These are phyloP conservation scores for Rhingia campestris DNA, from an alignment of 2,888 invertebrate species.

Conservation along the genomic window DNA sequence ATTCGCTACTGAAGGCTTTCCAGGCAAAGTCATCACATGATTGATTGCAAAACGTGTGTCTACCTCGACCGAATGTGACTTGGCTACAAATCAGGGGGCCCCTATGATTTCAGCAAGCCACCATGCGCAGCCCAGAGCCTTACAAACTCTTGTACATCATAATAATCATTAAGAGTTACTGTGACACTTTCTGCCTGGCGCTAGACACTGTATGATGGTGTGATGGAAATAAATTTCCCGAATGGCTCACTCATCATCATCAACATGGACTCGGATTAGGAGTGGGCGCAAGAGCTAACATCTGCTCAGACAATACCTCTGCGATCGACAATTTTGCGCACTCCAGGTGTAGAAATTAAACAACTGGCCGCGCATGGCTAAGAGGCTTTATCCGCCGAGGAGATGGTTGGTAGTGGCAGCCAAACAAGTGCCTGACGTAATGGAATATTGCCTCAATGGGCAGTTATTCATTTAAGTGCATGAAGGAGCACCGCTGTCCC, in stretches of 20 bases:
- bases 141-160: constrained; percentile 1
- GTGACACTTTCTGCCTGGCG: constrained; percentile 19
- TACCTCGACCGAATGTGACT: constrained; percentile 33
- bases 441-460: constrained; percentile 54
- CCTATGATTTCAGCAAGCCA: constrained; percentile 10
- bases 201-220: neutral
- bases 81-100: constrained; percentile 12
- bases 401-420: constrained; percentile 24
- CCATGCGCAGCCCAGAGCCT: neutral
- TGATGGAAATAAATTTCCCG: constrained; percentile 14
- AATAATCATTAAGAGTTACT: constrained; percentile 16
- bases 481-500: constrained; percentile 55
- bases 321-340: constrained; percentile 20
- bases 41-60: constrained; percentile 36
- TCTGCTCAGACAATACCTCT: constrained; percentile 8
- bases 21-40: constrained; percentile 20
- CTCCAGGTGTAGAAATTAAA: constrained; percentile 55
- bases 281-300: neutral
- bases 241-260: constrained; percentile 36
- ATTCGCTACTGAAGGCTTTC: constrained; percentile 11
- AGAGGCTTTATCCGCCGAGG: constrained; percentile 27
- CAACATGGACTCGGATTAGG: neutral
- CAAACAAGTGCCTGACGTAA: constrained; percentile 62
- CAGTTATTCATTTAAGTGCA: constrained; percentile 54
- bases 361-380: constrained; percentile 34